Base-by-base conservation (phyloP, 2,113 vertebrate genomes). In the Oplegnathus fasciatus region DNA sequence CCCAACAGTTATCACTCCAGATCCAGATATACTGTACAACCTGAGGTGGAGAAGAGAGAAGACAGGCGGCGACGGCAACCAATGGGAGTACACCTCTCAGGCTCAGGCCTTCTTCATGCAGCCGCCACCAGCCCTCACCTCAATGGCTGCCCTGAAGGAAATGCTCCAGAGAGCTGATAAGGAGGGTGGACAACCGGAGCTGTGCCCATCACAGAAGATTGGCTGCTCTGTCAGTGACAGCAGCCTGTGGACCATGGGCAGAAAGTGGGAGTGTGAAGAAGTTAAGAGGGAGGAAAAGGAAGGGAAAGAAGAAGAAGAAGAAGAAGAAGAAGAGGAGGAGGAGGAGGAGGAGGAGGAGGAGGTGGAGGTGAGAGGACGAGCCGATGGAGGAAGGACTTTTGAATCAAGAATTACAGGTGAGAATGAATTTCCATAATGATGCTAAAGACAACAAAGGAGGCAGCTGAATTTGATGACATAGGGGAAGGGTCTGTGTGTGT, bases 101-200 rank as follows among this genome's bases (percentile, higher is more conserved):
- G 95, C 95, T 52, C 93, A 96, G 14, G 93, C 86, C 2, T 55
- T 88, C 13, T 83, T 94, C 87, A 94, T 93, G 91, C 94, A 78
- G 89, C 94, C 42, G 1, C 94, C 94, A 1, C 94, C 96, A 0
- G 94, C 95, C 0, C 93, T 95, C 60, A 96, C 95, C 58, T 96
- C 96, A 3, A 89, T 93, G 90, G 95, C 95, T 40, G 95, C 96
- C 42, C 94, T 96, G 82, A 96, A 96, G 93, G 95, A 96, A 61
- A 95, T 97, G 58, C 91, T 98, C 85, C 96, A 96, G 91, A 95
- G 97, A 67, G 97, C 97, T 0, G 93, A 93, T 0, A 94, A 97
- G 80, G 93, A 95, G 9, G 91, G 79, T 0, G 93, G 93, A 58
- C 94, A 94, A 0, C 82, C 83, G 2, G 89, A 94, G 48, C 80